A percentile compares a stretch with the other conserved stretches of the same genome.
Conservation (phyloP, 1,140 invertebrate genomes). For the Stegodyphus dumicola region DNA sequence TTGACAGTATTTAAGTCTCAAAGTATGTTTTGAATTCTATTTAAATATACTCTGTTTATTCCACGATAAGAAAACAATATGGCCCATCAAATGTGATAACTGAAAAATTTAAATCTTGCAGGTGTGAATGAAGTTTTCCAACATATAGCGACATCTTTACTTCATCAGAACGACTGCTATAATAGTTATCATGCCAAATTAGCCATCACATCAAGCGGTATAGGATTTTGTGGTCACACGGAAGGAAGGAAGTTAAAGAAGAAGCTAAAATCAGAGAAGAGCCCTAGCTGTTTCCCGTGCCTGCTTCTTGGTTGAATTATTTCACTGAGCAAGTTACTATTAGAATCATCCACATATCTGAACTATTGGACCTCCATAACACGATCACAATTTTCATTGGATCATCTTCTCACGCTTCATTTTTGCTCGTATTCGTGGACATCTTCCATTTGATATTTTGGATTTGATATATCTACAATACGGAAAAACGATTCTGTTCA, state of each 20-base stretch:
- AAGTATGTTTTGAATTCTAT: no score
- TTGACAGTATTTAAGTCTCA: no score
- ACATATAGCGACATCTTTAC: constrained; percentile 13
- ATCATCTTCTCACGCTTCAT: no score
- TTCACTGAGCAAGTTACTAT: not conserved
- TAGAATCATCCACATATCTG: not conserved
- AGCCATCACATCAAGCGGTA: constrained; percentile 41
- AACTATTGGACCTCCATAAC: not conserved
- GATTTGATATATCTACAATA: no score
- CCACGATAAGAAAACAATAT: no score
- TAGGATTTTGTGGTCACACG: constrained; percentile 44
- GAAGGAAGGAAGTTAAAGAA: constrained; percentile 15
- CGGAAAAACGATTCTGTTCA: no score
- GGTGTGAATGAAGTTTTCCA: constrained; percentile 34
- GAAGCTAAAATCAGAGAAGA: constrained; percentile 14
- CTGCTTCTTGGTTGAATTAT: constrained; percentile 4
- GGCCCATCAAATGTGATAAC: no score
- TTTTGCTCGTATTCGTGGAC: no score
- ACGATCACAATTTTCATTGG: no score
- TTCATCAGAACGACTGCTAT: constrained; percentile 45
- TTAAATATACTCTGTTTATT: no score
- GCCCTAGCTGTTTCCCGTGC: constrained; percentile 13
- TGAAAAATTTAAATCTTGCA: not conserved
- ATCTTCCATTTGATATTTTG: no score
- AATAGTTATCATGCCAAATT: constrained; percentile 48